Evolutionary conservation across 2,113 vertebrate genomes (phyloP), one percentile per base, ranked within the genome.

Genomic region (Martes martes): DNA sequence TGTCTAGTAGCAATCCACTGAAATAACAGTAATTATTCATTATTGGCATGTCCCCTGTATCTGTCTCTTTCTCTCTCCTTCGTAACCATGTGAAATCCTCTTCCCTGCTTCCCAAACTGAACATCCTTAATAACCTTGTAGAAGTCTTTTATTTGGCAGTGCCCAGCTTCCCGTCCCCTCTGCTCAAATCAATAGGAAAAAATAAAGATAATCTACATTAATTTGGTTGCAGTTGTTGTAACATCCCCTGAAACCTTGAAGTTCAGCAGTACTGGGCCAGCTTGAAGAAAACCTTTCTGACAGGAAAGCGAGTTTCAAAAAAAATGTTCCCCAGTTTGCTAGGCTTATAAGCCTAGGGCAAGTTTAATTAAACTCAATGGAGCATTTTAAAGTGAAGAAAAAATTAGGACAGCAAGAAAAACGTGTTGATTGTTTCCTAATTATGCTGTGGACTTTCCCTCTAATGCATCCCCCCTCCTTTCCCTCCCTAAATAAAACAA

Each of bases 281-380:
- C 94, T 98, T 97, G 94, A 97, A 98, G 89, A 97, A 98, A 98
- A 93, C 82, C 88, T 90, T 98, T 96, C 96, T 98, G 97, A 98
- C 97, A 98, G 98, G 89, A 98, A 98, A 98, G 94, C 74, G 87
- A 93, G 69, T 95, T 98, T 97, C 95, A 98, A 89, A 96, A 94
- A 97, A 94, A 98, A 97, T 96, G 93, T 98, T 98, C 96, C 98
- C 96, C 96, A 98, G 98, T 98, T 98, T 98, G 96, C 97, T 98
- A 97, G 98, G 96, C 98, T 98, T 98, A 97, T 98, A 98, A 98
- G 98, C 98, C 98, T 97, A 98, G 98, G 98, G 98, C 98, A 98
- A 98, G 98, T 98, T 99, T 99, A 99, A 99, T 99, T 99, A 98
- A 99, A 99, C 98, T 98, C 98, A 98, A 98, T 98, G 98, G 98